Conservation (phyloP, 2,888 invertebrate genomes). For the Melikaiella ostensackeni region DNA sequence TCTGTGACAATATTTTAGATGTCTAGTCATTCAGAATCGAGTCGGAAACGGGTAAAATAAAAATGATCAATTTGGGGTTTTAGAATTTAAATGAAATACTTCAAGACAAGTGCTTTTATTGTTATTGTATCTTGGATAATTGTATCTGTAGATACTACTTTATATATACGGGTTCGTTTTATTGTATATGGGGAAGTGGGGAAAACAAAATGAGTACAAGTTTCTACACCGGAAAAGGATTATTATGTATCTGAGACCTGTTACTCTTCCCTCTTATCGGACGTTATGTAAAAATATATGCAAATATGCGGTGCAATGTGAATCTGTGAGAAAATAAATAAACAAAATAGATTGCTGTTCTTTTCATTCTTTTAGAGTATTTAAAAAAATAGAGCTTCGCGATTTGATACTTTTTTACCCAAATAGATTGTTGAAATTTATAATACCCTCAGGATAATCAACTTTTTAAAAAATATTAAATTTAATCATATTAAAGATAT, state of each 20-base stretch:
- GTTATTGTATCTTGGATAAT: slow-evolving; percentile 31
- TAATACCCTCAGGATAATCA: neutral
- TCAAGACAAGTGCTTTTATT: slow-evolving; percentile 39
- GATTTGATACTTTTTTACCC: no score
- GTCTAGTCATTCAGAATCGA: slow-evolving; percentile 5
- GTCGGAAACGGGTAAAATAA: slow-evolving; percentile 29
- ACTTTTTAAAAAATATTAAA: neutral
- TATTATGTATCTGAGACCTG: neutral
- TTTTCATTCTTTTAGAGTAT: neutral
- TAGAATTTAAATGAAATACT: slow-evolving; percentile 21
- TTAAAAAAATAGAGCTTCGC: no score
- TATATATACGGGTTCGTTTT: slow-evolving; percentile 26
- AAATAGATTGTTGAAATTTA: no score
- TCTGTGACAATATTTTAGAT: slow-evolving; percentile 15
- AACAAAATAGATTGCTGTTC: slow-evolving; percentile 12
- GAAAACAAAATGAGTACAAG: slow-evolving; percentile 8
- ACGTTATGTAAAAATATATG: slow-evolving; percentile 23
- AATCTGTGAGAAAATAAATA: slow-evolving; percentile 35
- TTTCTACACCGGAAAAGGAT: slow-evolving; percentile 22
- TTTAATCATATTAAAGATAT: neutral
- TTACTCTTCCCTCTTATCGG: slow-evolving; percentile 7
- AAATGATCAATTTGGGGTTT: slow-evolving; percentile 3
- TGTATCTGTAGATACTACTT: slow-evolving; percentile 18
- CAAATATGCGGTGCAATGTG: slow-evolving; percentile 20
- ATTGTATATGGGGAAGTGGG: neutral